phyloP scores from a whole-genome alignment of 2,888 invertebrate genomes.

The Sminthurinus aureus region DNA sequence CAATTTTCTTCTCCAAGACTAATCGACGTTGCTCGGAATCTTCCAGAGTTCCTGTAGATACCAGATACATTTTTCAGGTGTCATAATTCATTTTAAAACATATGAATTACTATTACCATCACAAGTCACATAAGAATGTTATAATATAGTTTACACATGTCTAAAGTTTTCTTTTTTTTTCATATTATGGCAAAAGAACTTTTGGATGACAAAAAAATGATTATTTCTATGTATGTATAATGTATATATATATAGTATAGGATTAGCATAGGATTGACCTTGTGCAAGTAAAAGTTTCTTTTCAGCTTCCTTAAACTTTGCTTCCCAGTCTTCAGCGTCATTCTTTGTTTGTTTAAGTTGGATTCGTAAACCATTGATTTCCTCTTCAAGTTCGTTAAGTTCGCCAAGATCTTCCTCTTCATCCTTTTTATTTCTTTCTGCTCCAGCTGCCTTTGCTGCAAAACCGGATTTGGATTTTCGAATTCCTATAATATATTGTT shows the following conservation, averaged over 20 bases:
- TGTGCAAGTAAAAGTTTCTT: constrained; percentile 64
- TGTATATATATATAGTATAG: no score
- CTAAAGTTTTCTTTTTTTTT: no score
- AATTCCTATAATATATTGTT: no score
- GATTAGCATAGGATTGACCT: constrained; percentile 35
- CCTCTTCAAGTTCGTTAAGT: constrained; percentile 59
- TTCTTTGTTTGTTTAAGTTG: constrained; percentile 63
- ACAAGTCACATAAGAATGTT: no score
- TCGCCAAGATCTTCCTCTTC: constrained; percentile 71
- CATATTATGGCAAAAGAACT: no score
- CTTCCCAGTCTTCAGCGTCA: constrained; percentile 79
- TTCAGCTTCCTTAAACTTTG: constrained; percentile 66
- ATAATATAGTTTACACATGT: no score
- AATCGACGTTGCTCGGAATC: constrained; percentile 80
- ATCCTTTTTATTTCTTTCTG: constrained; percentile 67
- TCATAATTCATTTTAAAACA: constrained; percentile 19
- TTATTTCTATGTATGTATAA: no score
- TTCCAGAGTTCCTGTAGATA: constrained; percentile 66
- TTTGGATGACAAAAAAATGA: no score
- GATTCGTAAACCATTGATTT: constrained; percentile 57
- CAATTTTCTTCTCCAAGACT: constrained; percentile 78
- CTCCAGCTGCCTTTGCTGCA: constrained; percentile 41
- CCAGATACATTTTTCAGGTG: no score
- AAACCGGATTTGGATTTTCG: constrained; percentile 58
- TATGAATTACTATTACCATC: not conserved